Evolutionary conservation across 2,113 vertebrate species (phyloP), one percentile per base, ranked within the genome.

Genomic region (Perognathus longimembris): DNA sequence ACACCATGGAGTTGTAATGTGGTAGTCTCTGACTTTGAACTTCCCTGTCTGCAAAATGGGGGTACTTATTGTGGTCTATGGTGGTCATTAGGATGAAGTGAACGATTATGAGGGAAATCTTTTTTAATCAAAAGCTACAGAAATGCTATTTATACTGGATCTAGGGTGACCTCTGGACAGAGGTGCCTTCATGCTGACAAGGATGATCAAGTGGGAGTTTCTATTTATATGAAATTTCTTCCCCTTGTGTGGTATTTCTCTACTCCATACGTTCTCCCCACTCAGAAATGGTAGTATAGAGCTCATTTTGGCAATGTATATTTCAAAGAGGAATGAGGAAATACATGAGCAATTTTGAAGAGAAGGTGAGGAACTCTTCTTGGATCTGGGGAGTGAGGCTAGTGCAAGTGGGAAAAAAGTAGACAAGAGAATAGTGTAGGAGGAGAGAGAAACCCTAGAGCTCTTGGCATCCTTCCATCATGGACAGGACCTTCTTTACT

Each of bases 11-110:
- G 6, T 38, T 74, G 11, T 57, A 20, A 86, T 76, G 79, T 15
- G 8, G 15, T 38, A 26, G 69, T 67, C 75, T 54, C 42, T 71
- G 70, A 76, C 17, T 63, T 90, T 93, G 32, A 45, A 3, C 79
- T 89, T 93, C 73, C 67, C 92, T 32, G 7, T 63, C 28, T 73
- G 40, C 21, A 36, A 90, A 76, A 75, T 85, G 21, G 26, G 88
- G 66, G 30, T 88, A 75, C 75, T 85, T 88, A n/a, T 71, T 80
- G 73, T 50, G 69, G 34, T 54, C 26, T 30, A 36, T 73, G 36
- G 34, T 17, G 57, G 36, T 21, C 85, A 18, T 36, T 86, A 88
- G 54, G 50, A 85, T 38, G 70, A 42, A 81, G 71, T 90, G 64
- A 76, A 90, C 22, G 40, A 42, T 59, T 61, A 30, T 50, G 66